phyloP scores from a whole-genome alignment of 2,113 vertebrate genomes.

The Hyperopisus bebe region DNA sequence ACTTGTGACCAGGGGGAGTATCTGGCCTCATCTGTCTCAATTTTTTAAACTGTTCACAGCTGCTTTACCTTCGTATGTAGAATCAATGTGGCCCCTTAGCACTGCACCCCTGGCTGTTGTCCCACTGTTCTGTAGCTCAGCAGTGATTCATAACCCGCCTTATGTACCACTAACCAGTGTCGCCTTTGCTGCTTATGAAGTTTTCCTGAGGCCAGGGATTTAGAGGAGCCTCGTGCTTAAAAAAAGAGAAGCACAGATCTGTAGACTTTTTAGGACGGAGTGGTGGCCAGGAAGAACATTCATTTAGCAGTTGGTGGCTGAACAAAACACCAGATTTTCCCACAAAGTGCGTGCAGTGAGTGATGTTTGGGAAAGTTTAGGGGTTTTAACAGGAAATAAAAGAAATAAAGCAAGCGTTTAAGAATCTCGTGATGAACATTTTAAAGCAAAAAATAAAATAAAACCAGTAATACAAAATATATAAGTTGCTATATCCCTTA shows the following conservation, averaged over 20 bases:
- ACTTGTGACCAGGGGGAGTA: neutral
- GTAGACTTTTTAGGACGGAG: neutral
- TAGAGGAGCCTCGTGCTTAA: neutral
- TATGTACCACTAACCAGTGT: neutral
- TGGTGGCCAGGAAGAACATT: neutral
- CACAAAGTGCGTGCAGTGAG: neutral
- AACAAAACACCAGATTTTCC: neutral
- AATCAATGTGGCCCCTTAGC: neutral
- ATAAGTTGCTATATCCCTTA: neutral
- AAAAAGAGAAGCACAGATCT: neutral
- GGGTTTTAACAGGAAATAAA: neutral
- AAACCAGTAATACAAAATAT: neutral
- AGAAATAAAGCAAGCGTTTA: neutral
- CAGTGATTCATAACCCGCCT: neutral
- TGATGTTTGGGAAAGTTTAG: neutral
- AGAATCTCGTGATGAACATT: neutral
- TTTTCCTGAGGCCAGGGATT: neutral
- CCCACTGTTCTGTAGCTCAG: neutral
- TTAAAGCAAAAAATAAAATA: neutral
- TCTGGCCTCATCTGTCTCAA: neutral
- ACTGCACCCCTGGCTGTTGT: neutral
- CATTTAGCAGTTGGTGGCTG: neutral
- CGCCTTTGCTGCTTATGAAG: neutral
- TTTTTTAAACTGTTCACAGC: neutral
- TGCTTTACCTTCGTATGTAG: neutral